Base-by-base conservation (phyloP, 2,888 invertebrate species). In the Platycheirus albimanus region DNA sequence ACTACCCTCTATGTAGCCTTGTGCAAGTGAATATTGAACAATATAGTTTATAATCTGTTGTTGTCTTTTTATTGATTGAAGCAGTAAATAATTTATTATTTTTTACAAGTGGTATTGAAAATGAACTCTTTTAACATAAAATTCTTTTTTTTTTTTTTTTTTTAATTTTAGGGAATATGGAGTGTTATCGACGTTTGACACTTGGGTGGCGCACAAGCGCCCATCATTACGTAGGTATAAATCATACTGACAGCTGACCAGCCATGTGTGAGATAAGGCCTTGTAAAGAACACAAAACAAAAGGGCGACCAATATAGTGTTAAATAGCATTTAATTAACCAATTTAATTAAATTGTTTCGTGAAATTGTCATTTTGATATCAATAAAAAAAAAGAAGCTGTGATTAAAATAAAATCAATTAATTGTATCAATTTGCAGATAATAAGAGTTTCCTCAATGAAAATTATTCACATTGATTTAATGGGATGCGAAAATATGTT, bases 321-420 rank as follows among this genome's bases (percentile, higher is more conserved):
- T 63, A 61, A 63, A 63, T 63, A 38, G 67, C 72, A 61, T 83
- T 83, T 83, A 78, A 83, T 83, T 83, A 83, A 77, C 56, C 71
- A 72, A 83, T 72, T 78, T 83, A 83, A 83, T 83, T 83, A 83
- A 83, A 77, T 83, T 83, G 69, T 38, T 67, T 78, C 72, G 15
- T 69, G 72, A 64, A 69, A 64, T 28, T 78, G 78, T 78, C 83
- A 83, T 56, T 36, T 69, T 43, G 63, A 76, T 58, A 80, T 69
- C 28, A 45, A 45, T 61, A 61, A 61, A 43, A 45, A 58, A 17
- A 58, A 45, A 58, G n/a, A 54, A 19, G 3, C n/a, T 58, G 49
- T 76, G 61, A 81, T 81, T 76, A 71, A 81, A 67, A 63, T 70
- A 51, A 64, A 72, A 52, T 58, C 17, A 30, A 64, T 74, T 64